phyloP scores from a whole-genome alignment of 2,888 invertebrate species.

The Drosophila merina region DNA sequence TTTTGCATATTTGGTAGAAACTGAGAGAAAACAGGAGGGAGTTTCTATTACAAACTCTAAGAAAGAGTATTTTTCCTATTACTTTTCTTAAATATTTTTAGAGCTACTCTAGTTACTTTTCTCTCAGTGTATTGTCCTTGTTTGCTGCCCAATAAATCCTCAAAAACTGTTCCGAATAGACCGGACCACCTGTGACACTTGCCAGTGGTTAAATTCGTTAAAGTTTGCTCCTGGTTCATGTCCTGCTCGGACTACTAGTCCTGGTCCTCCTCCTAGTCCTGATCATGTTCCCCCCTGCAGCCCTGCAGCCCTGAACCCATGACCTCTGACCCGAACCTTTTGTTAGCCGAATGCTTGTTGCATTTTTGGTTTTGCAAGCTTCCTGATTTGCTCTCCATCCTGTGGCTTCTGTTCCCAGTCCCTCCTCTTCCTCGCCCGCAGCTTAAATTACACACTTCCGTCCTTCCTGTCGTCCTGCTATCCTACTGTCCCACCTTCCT shows the following conservation, averaged over 20 bases:
- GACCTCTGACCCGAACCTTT: conserved; percentile 1
- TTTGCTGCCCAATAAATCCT: neutral
- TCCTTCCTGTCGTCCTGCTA: conserved; percentile 38
- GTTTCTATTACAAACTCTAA: conserved; percentile 16
- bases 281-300: too few relatives aligned
- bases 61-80: too few relatives aligned
- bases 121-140: neutral
- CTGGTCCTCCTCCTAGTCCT: neutral
- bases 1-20: conserved; percentile 53
- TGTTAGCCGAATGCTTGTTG: conserved; percentile 48
- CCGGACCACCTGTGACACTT: conserved; percentile 52
- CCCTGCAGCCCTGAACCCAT: too few relatives aligned
- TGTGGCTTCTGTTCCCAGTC: conserved; percentile 26
- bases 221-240: conserved; percentile 8
- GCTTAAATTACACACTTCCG: conserved; percentile 75
- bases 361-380: conserved; percentile 48
- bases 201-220: conserved; percentile 20
- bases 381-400: conserved; percentile 46
- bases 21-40: neutral
- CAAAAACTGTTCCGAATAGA: neutral
- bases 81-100: too few relatives aligned
- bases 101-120: neutral
- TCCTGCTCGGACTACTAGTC: neutral
- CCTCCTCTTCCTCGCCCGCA: conserved; percentile 42
- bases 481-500: neutral